A percentile compares a stretch with the other conserved stretches of the same genome.
These are phyloP conservation scores for Parotocinclus haroldoi DNA, from an alignment of 2,797 vertebrate species.

Conservation along the genomic window DNA sequence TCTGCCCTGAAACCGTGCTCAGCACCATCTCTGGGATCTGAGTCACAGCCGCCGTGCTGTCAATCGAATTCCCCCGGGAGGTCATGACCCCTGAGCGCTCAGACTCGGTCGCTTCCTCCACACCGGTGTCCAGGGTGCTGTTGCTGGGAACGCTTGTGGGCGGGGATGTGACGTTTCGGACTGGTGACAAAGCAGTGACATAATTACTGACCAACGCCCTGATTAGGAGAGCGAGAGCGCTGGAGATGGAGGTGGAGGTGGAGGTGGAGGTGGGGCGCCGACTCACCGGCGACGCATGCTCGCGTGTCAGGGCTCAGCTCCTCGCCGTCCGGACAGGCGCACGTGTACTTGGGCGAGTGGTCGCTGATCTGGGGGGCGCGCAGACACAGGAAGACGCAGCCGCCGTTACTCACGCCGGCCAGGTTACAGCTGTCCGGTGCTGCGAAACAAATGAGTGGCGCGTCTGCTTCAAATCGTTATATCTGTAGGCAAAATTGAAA, in stretches of 20 bases:
- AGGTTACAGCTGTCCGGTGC: constrained; percentile 90
- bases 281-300: constrained; percentile 84
- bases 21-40: constrained; percentile 53
- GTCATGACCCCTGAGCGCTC: constrained; percentile 50
- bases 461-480: no score
- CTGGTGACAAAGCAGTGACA: constrained; percentile 17
- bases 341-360: constrained; percentile 92
- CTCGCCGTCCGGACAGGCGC: constrained; percentile 89
- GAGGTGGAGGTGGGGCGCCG: neutral
- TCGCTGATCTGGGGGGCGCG: constrained; percentile 91
- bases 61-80: neutral
- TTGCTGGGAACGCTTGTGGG: constrained; percentile 30
- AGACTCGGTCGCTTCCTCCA: constrained; percentile 50
- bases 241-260: no score
- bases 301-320: constrained; percentile 91
- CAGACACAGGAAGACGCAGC: constrained; percentile 94
- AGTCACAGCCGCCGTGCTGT: constrained; percentile 49
- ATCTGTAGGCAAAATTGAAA: no score
- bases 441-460: no score
- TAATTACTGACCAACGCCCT: no score
- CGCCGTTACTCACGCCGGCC: constrained; percentile 84
- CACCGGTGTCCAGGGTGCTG: constrained; percentile 25
- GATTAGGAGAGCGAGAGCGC: no score
- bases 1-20: constrained; percentile 72
- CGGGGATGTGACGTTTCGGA: constrained; percentile 35